Conservation (phyloP, 2,797 vertebrate genomes). For the Pseudocheirus occidentalis region DNA sequence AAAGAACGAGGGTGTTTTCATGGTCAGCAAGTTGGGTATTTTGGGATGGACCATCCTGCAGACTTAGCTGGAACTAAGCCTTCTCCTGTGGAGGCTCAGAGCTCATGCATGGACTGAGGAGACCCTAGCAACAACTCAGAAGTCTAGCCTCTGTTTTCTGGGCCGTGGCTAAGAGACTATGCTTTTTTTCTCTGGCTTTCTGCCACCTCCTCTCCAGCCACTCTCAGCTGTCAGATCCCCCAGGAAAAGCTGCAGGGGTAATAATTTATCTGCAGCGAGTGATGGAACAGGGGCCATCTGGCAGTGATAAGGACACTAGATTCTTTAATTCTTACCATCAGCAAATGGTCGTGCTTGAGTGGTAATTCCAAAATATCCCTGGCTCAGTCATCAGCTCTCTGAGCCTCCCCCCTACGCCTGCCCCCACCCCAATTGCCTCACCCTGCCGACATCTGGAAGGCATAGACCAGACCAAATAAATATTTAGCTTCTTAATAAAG, state of each 20-base stretch:
- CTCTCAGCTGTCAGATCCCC: slow-evolving; percentile 1
- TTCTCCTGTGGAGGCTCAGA: background rate
- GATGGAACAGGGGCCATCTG: slow-evolving; percentile 52
- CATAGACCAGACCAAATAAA: slow-evolving; percentile 58
- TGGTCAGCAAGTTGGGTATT: background rate
- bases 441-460: slow-evolving; percentile 75
- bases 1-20: background rate
- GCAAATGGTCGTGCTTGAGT: slow-evolving; percentile 1
- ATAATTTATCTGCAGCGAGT: background rate
- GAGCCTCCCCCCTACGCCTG: background rate
- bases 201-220: background rate
- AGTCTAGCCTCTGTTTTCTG: background rate
- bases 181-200: background rate
- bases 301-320: slow-evolving; percentile 9
- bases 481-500: slow-evolving; percentile 46
- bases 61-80: background rate
- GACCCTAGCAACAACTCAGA: background rate
- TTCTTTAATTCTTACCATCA: slow-evolving; percentile 38
- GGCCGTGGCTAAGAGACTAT: background rate
- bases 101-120: background rate
- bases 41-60: background rate
- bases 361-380: background rate
- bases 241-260: background rate
- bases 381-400: slow-evolving; percentile 13
- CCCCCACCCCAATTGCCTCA: background rate